Evolutionary conservation across 2,113 vertebrate species (phyloP).

Genomic region (Muntiacus reevesi): DNA sequence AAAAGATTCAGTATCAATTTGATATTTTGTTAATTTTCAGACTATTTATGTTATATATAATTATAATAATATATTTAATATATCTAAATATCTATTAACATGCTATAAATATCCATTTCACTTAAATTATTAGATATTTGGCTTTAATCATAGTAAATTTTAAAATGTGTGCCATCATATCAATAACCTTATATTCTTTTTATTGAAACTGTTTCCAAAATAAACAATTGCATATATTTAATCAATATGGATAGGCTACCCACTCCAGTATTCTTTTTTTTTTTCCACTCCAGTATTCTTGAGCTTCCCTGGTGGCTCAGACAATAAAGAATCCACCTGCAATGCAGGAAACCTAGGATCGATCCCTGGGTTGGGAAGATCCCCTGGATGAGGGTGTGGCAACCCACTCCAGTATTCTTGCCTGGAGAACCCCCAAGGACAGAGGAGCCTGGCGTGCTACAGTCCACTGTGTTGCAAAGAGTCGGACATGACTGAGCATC

Average conservation of each 20-base stretch:
- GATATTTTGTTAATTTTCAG: background rate
- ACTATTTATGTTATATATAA: background rate
- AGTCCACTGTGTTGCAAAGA: background rate
- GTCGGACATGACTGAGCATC: rapidly evolving
- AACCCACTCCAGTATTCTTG: background rate
- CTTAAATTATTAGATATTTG: background rate
- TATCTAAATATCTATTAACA: background rate
- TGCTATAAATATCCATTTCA: background rate
- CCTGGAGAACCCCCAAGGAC: background rate
- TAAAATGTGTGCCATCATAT: background rate
- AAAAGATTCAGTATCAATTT: background rate
- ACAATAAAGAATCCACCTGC: background rate
- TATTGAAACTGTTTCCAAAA: background rate
- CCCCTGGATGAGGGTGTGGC: background rate
- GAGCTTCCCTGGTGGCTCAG: background rate
- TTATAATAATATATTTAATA: background rate
- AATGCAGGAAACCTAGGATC: background rate
- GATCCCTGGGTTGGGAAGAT: background rate
- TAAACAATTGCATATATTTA: background rate
- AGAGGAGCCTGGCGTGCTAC: background rate
- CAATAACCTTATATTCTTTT: background rate
- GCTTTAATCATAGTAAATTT: background rate
- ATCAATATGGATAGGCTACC: background rate
- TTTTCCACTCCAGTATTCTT: background rate
- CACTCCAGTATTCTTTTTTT: background rate